Conservation (phyloP, 2,888 invertebrate species). For the Schizotus pectinicornis region DNA sequence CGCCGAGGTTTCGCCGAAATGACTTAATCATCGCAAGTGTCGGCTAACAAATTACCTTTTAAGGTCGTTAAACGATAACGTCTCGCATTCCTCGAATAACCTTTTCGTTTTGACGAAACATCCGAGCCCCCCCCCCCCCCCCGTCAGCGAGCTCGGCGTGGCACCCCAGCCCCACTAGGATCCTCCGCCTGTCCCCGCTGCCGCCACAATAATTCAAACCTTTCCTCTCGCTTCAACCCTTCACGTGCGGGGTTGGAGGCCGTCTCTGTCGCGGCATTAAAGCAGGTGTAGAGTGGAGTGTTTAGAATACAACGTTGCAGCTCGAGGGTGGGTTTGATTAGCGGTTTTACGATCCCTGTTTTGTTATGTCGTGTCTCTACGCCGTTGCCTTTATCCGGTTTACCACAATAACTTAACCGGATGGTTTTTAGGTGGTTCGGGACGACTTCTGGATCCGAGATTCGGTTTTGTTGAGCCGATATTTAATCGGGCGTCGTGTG, state of each 20-base stretch:
- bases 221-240: slow-evolving; percentile 17
- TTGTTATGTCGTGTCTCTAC: slow-evolving; percentile 41
- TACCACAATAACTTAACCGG: slow-evolving; percentile 20
- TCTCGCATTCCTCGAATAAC: slow-evolving; percentile 30
- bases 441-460: too few species aligned
- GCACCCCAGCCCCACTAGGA: slow-evolving; percentile 24
- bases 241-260: slow-evolving; percentile 1
- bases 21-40: slow-evolving; percentile 28
- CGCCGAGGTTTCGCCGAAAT: slow-evolving; percentile 16
- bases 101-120: slow-evolving; percentile 29
- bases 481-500: too few species aligned
- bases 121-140: slow-evolving; percentile 15
- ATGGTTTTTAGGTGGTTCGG: too few species aligned
- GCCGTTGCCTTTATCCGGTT: slow-evolving; percentile 19
- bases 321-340: slow-evolving; percentile 55
- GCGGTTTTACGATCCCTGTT: slow-evolving; percentile 51
- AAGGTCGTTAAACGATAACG: slow-evolving; percentile 28
- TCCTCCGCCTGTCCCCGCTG: slow-evolving; percentile 10
- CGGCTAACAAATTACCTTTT: slow-evolving; percentile 26
- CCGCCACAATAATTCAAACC: slow-evolving; percentile 20
- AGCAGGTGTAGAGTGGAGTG: slow-evolving; percentile 53
- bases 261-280: slow-evolving; percentile 45
- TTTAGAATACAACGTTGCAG: slow-evolving; percentile 51
- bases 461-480: too few species aligned
- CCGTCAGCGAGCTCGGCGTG: slow-evolving; percentile 17